phyloP scores from a whole-genome alignment of 2,797 vertebrate genomes.

The Coccyzus lansbergi region DNA sequence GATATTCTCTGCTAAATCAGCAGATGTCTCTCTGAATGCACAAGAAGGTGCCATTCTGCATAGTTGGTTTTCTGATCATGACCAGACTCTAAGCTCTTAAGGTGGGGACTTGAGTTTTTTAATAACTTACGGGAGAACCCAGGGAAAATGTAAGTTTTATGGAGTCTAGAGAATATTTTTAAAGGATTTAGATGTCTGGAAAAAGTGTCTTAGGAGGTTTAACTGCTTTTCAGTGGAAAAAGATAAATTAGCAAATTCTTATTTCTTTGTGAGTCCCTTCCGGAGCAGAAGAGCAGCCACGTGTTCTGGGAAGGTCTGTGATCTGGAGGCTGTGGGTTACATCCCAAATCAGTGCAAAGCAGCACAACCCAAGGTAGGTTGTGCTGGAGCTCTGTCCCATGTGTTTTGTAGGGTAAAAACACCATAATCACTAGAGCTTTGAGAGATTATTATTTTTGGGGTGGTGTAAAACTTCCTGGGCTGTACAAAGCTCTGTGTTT shows the following conservation, averaged over 20 bases:
- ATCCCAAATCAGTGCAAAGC: not conserved
- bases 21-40: not conserved
- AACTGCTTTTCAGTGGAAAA: conserved; percentile 58
- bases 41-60: not conserved
- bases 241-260: conserved; percentile 45
- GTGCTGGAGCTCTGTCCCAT: not conserved
- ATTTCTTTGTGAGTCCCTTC: conserved; percentile 54
- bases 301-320: not conserved
- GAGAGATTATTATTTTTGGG: not conserved
- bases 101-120: conserved; percentile 58
- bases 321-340: not conserved
- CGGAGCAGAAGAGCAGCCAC: not conserved
- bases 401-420: not conserved
- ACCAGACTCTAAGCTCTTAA: conserved; percentile 51
- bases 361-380: not conserved
- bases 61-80: conserved; percentile 56
- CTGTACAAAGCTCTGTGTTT: not conserved
- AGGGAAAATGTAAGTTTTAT: conserved; percentile 65
- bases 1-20: not conserved
- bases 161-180: conserved; percentile 72
- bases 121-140: conserved; percentile 56
- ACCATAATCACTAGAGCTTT: not conserved
- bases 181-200: conserved; percentile 69
- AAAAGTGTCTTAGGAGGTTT: conserved; percentile 66
- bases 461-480: not conserved